These are phyloP conservation scores for Axinella damicornis DNA, from an alignment of 37 sponge, comb jelly and placozoan genomes.

Conservation along the genomic window DNA sequence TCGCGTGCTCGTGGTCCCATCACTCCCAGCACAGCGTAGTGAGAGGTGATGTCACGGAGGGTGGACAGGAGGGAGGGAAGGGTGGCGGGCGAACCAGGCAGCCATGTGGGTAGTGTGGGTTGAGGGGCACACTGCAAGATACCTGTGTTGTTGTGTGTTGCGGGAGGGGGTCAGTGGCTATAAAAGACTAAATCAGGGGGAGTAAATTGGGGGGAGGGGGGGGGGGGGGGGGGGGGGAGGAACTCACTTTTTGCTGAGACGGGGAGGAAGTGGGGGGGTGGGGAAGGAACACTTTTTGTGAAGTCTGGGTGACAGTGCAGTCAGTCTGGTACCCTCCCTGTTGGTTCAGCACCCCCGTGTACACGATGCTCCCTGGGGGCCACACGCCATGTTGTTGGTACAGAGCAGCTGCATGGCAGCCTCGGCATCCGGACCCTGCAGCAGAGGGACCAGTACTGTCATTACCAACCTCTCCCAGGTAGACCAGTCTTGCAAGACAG, in stretches of 20 bases:
- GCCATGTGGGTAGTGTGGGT: constrained; percentile 24
- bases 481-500: too few species aligned
- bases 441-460: neutral
- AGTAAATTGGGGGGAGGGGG: too few species aligned
- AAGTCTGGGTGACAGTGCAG: constrained; percentile 66
- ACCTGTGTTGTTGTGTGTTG: constrained; percentile 11
- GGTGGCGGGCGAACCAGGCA: constrained; percentile 45
- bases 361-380: constrained; percentile 64
- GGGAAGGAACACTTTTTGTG: constrained; percentile 48
- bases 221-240: too few species aligned
- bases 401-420: constrained; percentile 52
- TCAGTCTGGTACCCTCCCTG: constrained; percentile 79
- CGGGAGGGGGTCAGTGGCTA: too few species aligned
- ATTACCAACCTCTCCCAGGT: too few species aligned
- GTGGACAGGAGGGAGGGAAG: constrained; percentile 9
- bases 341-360: constrained; percentile 87
- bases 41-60: constrained; percentile 40
- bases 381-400: constrained; percentile 45
- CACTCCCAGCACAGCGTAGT: constrained; percentile 49
- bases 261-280: too few species aligned
- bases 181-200: too few species aligned
- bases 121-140: constrained; percentile 37
- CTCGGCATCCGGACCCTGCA: constrained; percentile 51
- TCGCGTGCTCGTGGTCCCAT: constrained; percentile 60
- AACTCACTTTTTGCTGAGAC: too few species aligned